Conservation (phyloP, 2,888 invertebrate genomes). For the Harpalus rubripes region DNA sequence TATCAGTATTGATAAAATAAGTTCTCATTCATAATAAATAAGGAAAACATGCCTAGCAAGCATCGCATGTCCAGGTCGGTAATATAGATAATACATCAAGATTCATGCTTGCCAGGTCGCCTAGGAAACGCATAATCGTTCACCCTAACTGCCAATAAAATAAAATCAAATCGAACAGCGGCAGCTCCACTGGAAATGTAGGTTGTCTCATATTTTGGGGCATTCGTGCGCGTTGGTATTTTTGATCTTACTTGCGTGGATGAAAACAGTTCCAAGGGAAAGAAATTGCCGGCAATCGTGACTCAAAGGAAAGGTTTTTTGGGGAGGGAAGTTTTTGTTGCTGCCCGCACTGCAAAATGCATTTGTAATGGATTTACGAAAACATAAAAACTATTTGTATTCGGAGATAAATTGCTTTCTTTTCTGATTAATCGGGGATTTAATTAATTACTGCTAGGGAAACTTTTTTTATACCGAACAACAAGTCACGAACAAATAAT, state of each 20-base stretch:
- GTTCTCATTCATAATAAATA: background rate
- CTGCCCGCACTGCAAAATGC: conserved; percentile 18
- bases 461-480: background rate
- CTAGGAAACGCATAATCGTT: conserved; percentile 27
- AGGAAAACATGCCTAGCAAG: background rate
- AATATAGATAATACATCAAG: conserved; percentile 50
- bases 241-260: conserved; percentile 35
- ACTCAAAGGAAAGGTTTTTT: conserved; percentile 25
- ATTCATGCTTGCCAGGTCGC: conserved; percentile 5
- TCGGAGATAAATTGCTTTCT: conserved; percentile 28
- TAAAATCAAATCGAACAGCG: conserved; percentile 38
- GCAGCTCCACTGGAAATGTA: background rate
- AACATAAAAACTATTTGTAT: conserved; percentile 18
- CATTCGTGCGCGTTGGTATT: conserved; percentile 31
- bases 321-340: conserved; percentile 17
- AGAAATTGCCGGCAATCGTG: conserved; percentile 41
- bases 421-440: conserved; percentile 29
- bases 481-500: background rate
- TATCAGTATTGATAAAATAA: background rate
- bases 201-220: conserved; percentile 38
- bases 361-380: conserved; percentile 26
- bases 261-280: conserved; percentile 18
- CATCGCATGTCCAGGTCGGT: conserved; percentile 34
- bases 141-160: conserved; percentile 41
- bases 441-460: conserved; percentile 9